phyloP scores from a whole-genome alignment of 1,140 invertebrate genomes.

The Nasonia vitripennis region DNA sequence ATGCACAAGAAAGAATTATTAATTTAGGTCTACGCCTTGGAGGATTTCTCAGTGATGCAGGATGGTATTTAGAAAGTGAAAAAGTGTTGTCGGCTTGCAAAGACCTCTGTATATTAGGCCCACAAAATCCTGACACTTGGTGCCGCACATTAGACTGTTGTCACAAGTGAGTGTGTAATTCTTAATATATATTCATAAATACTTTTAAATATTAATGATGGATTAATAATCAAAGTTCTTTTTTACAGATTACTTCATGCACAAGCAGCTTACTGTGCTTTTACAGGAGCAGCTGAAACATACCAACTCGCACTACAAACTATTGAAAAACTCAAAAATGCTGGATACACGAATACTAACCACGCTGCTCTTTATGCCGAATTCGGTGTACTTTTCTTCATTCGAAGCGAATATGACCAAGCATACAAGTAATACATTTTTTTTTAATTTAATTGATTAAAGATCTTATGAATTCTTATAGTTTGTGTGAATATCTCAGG shows the following conservation, averaged over 20 bases:
- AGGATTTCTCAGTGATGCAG: conserved; percentile 89
- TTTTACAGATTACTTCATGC: conserved; percentile 85
- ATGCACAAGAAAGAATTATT: conserved; percentile 67
- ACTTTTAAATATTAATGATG: background rate
- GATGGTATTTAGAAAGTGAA: conserved; percentile 86
- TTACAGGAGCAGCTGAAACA: conserved; percentile 82
- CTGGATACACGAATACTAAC: conserved; percentile 74
- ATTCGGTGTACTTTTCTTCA: conserved; percentile 86
- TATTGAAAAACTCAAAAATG: conserved; percentile 74
- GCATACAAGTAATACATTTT: conserved; percentile 78
- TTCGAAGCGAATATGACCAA: conserved; percentile 88
- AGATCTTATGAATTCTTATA: conserved; percentile 48
- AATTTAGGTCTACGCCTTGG: conserved; percentile 79
- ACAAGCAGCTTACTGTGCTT: conserved; percentile 86
- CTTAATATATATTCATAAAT: too few species aligned
- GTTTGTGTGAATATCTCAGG: conserved; percentile 67
- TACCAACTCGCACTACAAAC: conserved; percentile 78
- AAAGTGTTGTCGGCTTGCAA: conserved; percentile 81
- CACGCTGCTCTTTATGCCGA: conserved; percentile 85
- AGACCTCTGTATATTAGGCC: conserved; percentile 76
- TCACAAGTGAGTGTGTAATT: conserved; percentile 77
- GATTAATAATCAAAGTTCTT: conserved; percentile 19
- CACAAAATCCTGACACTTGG: conserved; percentile 71
- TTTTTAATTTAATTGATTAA: conserved; percentile 27
- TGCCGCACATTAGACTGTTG: conserved; percentile 82